phyloP scores from a whole-genome alignment of 2,888 invertebrate species.

The Apantesis nais region DNA sequence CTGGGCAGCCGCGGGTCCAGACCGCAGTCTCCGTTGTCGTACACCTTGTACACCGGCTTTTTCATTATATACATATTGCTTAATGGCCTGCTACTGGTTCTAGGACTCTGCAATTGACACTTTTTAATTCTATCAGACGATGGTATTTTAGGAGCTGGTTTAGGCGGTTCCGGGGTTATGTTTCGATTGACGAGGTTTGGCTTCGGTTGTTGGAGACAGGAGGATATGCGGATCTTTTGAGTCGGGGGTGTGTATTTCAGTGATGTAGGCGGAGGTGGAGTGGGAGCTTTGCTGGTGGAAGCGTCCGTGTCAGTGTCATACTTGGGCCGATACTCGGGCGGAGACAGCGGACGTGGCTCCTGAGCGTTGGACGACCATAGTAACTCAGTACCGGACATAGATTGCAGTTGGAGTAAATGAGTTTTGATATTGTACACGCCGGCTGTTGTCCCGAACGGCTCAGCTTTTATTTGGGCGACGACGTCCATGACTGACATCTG shows the following conservation, averaged over 20 bases:
- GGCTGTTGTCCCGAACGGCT: conserved; percentile 85
- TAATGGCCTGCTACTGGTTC: conserved; percentile 36
- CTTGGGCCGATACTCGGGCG: conserved; percentile 62
- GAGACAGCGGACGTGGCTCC: conserved; percentile 62
- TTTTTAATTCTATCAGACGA: conserved; percentile 34
- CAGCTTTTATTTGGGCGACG: conserved; percentile 78
- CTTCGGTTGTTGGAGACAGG: conserved; percentile 16
- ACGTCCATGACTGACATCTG: conserved; percentile 74
- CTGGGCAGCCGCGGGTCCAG: conserved; percentile 68
- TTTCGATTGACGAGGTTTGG: conserved; percentile 8
- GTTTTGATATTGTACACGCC: conserved; percentile 87
- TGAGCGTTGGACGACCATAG: conserved; percentile 65
- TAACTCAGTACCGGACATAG: conserved; percentile 60
- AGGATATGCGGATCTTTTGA: conserved; percentile 24
- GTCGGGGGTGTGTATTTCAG: conserved; percentile 15
- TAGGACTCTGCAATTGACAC: conserved; percentile 45
- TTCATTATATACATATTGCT: conserved; percentile 37
- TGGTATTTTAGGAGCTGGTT: conserved; percentile 17
- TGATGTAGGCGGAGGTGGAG: neutral
- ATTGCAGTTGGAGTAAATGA: conserved; percentile 66
- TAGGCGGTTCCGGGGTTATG: conserved; percentile 13
- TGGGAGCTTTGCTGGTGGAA: conserved; percentile 16
- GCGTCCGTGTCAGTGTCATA: conserved; percentile 22
- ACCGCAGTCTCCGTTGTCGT: conserved; percentile 71
- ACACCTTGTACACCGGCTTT: conserved; percentile 47